Conservation (phyloP, 2,888 invertebrate species). For the Drosophila mimica region DNA sequence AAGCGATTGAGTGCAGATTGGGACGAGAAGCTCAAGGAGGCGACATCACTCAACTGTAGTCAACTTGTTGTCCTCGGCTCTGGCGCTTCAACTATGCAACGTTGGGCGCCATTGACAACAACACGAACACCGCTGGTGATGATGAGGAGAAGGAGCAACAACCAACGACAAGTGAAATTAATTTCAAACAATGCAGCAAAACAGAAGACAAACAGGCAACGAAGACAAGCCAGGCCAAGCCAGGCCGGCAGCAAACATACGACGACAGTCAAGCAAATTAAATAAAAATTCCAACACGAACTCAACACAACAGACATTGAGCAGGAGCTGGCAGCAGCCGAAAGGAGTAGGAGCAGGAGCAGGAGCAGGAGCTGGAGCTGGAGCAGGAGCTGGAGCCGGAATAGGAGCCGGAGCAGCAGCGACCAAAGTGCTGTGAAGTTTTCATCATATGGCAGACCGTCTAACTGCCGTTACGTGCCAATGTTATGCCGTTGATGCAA, state of each 20-base stretch:
- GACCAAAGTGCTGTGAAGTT: constrained; percentile 42
- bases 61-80: constrained; percentile 41
- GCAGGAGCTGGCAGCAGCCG: constrained; percentile 22
- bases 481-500: constrained; percentile 42
- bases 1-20: constrained; percentile 57
- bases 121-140: constrained; percentile 56
- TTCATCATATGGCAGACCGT: constrained; percentile 54
- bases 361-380: background rate
- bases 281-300: constrained; percentile 76
- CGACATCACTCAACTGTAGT: constrained; percentile 45
- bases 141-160: constrained; percentile 5
- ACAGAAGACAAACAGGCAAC: constrained; percentile 60
- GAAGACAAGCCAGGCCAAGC: constrained; percentile 4
- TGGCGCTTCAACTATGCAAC: constrained; percentile 63
- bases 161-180: constrained; percentile 75
- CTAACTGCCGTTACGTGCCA: constrained; percentile 61
- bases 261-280: constrained; percentile 70
- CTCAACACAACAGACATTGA: constrained; percentile 40
- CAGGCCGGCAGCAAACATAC: constrained; percentile 39
- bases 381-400: constrained; percentile 3
- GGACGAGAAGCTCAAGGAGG: background rate
- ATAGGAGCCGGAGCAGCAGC: constrained; percentile 6
- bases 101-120: constrained; percentile 71
- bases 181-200: constrained; percentile 80
- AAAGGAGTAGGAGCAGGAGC: background rate